Percentiles rank a stretch among this genome's conserved stretches.
Conservation (phyloP, 2,797 vertebrate genomes). For the Lepus oiostolus region DNA sequence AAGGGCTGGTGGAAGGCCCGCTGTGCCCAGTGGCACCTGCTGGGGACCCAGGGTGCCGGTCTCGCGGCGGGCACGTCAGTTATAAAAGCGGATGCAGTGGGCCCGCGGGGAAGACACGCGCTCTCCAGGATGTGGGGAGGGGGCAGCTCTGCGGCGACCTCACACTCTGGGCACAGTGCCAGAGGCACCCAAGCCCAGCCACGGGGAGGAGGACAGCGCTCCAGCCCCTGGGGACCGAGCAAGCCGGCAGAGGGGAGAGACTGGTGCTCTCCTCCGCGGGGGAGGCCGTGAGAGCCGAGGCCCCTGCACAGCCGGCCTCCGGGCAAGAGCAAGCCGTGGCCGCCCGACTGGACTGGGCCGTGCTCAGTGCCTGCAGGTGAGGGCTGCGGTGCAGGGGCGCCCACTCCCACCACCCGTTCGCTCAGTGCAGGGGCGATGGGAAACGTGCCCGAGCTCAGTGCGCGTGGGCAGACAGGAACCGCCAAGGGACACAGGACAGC, state of each 20-base stretch:
- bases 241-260: not conserved
- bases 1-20: not conserved
- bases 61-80: too few species aligned
- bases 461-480: not conserved
- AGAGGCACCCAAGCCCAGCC: not conserved
- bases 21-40: too few species aligned
- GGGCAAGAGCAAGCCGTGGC: not conserved
- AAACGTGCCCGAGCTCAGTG: not conserved
- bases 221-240: not conserved
- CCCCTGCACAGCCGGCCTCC: not conserved
- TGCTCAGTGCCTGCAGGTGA: rapidly evolving
- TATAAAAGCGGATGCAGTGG: too few species aligned
- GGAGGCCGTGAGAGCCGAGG: not conserved
- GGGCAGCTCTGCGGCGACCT: not conserved
- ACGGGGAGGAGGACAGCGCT: too few species aligned
- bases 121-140: too few species aligned
- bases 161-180: not conserved
- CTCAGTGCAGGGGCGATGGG: too few species aligned
- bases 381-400: too few species aligned
- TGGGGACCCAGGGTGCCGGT: too few species aligned
- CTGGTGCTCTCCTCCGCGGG: not conserved
- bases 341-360: not conserved
- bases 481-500: too few species aligned
- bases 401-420: too few species aligned
- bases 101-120: too few species aligned